Percentiles rank a stretch among this genome's conserved stretches.
Conservation (phyloP, 2,113 vertebrate species). For the Acrocephalus arundinaceus region DNA sequence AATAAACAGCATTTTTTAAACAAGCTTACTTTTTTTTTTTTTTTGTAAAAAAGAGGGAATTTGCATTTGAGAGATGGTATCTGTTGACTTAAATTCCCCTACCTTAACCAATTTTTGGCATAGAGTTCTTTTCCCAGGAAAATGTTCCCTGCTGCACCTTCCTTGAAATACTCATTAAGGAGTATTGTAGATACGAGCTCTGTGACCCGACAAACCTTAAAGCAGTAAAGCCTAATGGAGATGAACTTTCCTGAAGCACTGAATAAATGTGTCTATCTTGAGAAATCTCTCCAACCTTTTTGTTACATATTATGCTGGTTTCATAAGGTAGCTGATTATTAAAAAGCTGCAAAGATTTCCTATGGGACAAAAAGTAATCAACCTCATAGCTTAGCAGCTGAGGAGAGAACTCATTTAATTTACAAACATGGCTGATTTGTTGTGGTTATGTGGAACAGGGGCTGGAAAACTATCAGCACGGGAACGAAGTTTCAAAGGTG, state of each 20-base stretch:
- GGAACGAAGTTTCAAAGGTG: neutral
- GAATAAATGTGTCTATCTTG: neutral
- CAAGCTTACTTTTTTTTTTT: neutral
- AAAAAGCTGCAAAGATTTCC: neutral
- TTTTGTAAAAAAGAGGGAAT: neutral
- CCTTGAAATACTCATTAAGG: neutral
- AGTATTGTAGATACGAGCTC: neutral
- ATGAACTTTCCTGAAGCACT: neutral
- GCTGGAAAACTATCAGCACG: neutral
- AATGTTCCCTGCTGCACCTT: neutral
- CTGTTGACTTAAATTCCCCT: neutral
- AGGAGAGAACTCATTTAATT: neutral
- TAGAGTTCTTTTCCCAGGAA: neutral
- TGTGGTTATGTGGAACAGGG: neutral
- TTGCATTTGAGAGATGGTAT: fast-evolving
- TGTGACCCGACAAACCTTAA: neutral
- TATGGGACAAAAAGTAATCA: neutral
- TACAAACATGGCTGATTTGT: neutral
- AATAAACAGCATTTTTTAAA: neutral
- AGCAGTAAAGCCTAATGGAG: neutral
- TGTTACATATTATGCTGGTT: neutral
- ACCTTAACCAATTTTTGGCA: neutral
- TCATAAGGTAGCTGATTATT: neutral
- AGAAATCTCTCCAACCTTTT: neutral
- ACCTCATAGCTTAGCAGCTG: neutral